These are phyloP conservation scores for Philopedon plagiatum DNA, from an alignment of 2,888 invertebrate genomes.

Conservation along the genomic window DNA sequence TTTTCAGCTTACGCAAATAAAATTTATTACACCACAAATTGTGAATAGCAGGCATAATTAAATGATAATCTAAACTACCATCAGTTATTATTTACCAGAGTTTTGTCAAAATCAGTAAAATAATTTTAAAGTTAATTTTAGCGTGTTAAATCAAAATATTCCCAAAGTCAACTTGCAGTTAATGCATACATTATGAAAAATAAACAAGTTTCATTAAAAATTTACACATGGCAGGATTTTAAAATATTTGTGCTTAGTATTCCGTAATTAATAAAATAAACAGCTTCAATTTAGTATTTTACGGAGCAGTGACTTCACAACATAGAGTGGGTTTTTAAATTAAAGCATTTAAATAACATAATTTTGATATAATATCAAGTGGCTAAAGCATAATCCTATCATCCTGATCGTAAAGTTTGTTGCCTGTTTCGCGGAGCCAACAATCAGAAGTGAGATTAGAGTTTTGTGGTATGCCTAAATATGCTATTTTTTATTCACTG, in stretches of 20 bases:
- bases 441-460: too few relatives aligned
- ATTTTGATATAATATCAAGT: too few relatives aligned
- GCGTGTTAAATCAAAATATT: conserved; percentile 5
- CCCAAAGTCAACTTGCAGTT: not conserved
- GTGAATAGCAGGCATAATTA: not conserved
- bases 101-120: not conserved
- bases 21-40: not conserved
- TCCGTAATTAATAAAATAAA: conserved; percentile 6
- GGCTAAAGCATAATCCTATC: too few relatives aligned
- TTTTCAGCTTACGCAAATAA: not conserved
- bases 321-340: not conserved
- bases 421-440: too few relatives aligned
- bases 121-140: not conserved
- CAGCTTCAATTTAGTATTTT: conserved; percentile 9
- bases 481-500: too few relatives aligned
- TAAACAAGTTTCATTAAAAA: not conserved
- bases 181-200: conserved; percentile 10
- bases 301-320: not conserved
- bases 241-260: not conserved
- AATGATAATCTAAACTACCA: not conserved
- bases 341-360: not conserved
- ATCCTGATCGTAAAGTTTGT: too few relatives aligned
- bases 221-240: not conserved
- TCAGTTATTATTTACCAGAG: not conserved
- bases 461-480: too few relatives aligned